Evolutionary conservation across 2,888 invertebrate genomes (phyloP).

Genomic region (Sarcophaga variegata): DNA sequence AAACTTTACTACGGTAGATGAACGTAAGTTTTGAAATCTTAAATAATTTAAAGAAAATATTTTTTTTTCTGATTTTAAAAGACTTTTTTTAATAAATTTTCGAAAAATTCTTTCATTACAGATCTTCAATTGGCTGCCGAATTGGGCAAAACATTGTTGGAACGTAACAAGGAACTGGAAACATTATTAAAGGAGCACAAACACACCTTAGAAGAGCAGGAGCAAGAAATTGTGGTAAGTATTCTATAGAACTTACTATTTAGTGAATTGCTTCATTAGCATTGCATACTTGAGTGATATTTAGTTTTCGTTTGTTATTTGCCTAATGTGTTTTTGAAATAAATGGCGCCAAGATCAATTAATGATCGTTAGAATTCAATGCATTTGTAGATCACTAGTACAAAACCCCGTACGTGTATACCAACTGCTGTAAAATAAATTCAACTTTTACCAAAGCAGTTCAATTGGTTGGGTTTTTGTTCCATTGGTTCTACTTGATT

Average conservation of each 20-base stretch:
- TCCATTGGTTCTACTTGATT: no score
- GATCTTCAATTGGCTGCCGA: constrained; percentile 98
- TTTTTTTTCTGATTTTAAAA: neutral
- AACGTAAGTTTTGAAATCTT: constrained; percentile 55
- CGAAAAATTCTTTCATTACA: constrained; percentile 83
- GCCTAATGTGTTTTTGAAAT: neutral
- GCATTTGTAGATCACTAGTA: constrained; percentile 65
- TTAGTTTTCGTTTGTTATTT: constrained; percentile 1
- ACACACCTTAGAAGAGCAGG: constrained; percentile 93
- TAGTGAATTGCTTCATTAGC: constrained; percentile 15
- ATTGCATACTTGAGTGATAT: neutral
- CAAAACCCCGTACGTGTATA: constrained; percentile 14
- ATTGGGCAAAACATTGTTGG: constrained; percentile 95
- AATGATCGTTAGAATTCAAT: constrained; percentile 67
- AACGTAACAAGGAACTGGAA: constrained; percentile 96
- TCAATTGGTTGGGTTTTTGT: no score
- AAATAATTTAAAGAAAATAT: neutral
- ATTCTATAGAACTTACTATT: neutral
- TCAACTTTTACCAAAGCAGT: neutral
- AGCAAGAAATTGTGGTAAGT: constrained; percentile 95
- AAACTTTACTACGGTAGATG: constrained; percentile 61
- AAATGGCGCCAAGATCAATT: constrained; percentile 59
- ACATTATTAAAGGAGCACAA: constrained; percentile 91
- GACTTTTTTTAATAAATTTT: neutral
- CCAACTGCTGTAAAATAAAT: no score